Conservation (phyloP, 2,888 invertebrate genomes). For the Hetaerina titia region DNA sequence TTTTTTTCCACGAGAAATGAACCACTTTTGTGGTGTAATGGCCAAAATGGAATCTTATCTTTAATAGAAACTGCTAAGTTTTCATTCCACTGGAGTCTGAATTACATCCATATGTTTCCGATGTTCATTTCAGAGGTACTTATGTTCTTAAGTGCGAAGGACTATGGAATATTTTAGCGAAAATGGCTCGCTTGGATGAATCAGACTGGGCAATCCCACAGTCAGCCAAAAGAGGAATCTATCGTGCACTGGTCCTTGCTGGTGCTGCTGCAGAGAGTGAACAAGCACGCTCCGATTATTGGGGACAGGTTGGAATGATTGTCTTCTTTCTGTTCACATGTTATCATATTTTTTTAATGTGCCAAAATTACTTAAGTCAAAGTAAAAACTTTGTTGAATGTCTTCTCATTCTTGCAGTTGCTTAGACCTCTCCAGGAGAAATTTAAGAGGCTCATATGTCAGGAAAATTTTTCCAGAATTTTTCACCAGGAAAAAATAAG, state of each 20-base stretch:
- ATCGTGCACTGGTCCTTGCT: slow-evolving; percentile 85
- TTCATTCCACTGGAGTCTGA: neutral
- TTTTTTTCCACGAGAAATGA: too few relatives aligned
- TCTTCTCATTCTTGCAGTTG: slow-evolving; percentile 74
- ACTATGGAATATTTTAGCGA: slow-evolving; percentile 79
- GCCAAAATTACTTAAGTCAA: too few relatives aligned
- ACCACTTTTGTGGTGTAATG: too few relatives aligned
- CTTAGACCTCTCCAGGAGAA: slow-evolving; percentile 80
- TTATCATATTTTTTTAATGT: neutral
- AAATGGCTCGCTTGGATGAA: slow-evolving; percentile 77
- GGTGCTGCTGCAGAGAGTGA: slow-evolving; percentile 78
- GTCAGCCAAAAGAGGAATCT: slow-evolving; percentile 83
- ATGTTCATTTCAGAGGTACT: slow-evolving; percentile 77
- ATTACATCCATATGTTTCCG: slow-evolving; percentile 65
- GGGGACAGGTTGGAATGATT: slow-evolving; percentile 37
- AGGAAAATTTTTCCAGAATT: slow-evolving; percentile 79
- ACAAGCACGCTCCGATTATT: slow-evolving; percentile 50
- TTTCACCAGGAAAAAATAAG: slow-evolving; percentile 83
- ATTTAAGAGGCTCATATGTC: slow-evolving; percentile 79
- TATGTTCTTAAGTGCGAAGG: slow-evolving; percentile 81
- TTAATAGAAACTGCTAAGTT: neutral
- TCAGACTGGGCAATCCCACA: slow-evolving; percentile 78
- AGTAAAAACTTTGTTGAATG: slow-evolving; percentile 43
- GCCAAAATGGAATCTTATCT: neutral
- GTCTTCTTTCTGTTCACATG: neutral